These are phyloP conservation scores for Empis stercorea DNA, from an alignment of 2,888 invertebrate genomes.

Conservation along the genomic window DNA sequence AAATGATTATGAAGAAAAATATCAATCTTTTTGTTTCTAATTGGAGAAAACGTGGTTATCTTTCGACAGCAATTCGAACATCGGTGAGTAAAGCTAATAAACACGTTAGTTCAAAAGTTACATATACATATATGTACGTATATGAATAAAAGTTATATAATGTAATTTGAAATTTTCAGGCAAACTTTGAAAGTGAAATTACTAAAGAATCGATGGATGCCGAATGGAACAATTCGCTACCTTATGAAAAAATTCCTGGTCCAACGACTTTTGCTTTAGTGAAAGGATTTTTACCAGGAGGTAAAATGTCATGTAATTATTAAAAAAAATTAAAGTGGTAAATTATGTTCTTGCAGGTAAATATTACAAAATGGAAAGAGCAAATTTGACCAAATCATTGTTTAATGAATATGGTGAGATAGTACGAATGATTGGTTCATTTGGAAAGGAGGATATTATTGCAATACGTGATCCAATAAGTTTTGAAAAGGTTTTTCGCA, in stretches of 20 bases:
- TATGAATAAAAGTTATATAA: no score
- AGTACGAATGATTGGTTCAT: slow-evolving; percentile 31
- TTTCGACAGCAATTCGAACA: no score
- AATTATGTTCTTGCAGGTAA: slow-evolving; percentile 10
- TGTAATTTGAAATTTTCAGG: no score
- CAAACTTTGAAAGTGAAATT: no score
- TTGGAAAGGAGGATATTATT: slow-evolving; percentile 27
- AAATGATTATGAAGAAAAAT: no score
- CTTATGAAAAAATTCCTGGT: slow-evolving; percentile 22
- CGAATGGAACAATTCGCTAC: slow-evolving; percentile 19
- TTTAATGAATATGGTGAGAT: slow-evolving; percentile 31
- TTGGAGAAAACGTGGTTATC: no score
- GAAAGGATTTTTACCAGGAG: slow-evolving; percentile 21
- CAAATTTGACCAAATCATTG: slow-evolving; percentile 16
- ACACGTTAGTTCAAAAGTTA: no score
- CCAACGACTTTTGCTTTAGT: slow-evolving; percentile 20
- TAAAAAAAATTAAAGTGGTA: neutral
- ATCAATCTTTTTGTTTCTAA: no score
- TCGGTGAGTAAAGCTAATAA: no score
- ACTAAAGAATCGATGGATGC: neutral
- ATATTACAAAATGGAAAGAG: slow-evolving; percentile 14
- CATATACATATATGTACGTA: no score
- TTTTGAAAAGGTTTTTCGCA: slow-evolving; percentile 36
- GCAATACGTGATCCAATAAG: slow-evolving; percentile 40
- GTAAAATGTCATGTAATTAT: slow-evolving; percentile 9